Percentiles rank a stretch among this genome's conserved stretches.
Conservation (phyloP, 2,888 invertebrate genomes). For the Beris morrisii region DNA sequence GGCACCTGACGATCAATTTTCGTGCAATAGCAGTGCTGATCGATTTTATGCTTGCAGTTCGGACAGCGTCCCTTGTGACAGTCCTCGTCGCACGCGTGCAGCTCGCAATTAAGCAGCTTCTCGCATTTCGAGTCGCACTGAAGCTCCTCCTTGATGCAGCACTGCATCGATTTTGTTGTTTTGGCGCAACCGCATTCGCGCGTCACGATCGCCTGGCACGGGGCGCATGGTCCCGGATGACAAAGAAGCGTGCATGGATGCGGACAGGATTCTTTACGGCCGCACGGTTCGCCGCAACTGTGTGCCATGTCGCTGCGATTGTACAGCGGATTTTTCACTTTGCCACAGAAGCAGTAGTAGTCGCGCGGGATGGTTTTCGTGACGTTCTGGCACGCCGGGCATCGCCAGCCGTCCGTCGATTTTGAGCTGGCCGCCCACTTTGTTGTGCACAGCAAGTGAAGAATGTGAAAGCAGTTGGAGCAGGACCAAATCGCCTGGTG, state of each 20-base stretch:
- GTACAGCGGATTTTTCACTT: conserved; percentile 72
- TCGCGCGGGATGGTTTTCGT: conserved; percentile 72
- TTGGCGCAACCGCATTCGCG: conserved; percentile 79
- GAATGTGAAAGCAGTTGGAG: conserved; percentile 85
- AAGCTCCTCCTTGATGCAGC: conserved; percentile 70
- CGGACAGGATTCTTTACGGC: conserved; percentile 60
- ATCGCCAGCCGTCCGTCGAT: conserved; percentile 85
- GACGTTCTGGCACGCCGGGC: conserved; percentile 92
- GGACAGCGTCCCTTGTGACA: conserved; percentile 83
- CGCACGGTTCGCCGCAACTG: conserved; percentile 87
- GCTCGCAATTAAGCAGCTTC: conserved; percentile 73
- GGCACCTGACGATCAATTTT: conserved; percentile 63
- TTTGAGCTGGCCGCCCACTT: conserved; percentile 89
- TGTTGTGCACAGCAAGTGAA: conserved; percentile 87
- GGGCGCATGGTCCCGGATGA: conserved; percentile 94
- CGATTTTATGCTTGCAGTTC: conserved; percentile 67
- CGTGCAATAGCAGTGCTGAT: conserved; percentile 74
- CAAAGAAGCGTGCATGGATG: conserved; percentile 80
- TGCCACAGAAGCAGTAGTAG: conserved; percentile 91
- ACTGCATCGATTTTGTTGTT: conserved; percentile 68
- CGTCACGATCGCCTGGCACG: conserved; percentile 75
- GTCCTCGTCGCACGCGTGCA: conserved; percentile 70
- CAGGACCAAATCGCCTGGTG: conserved; percentile 89
- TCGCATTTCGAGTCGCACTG: conserved; percentile 75
- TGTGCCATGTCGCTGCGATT: conserved; percentile 81